These are phyloP conservation scores for Copidosoma aretas DNA, from an alignment of 2,888 invertebrate species.

Conservation along the genomic window DNA sequence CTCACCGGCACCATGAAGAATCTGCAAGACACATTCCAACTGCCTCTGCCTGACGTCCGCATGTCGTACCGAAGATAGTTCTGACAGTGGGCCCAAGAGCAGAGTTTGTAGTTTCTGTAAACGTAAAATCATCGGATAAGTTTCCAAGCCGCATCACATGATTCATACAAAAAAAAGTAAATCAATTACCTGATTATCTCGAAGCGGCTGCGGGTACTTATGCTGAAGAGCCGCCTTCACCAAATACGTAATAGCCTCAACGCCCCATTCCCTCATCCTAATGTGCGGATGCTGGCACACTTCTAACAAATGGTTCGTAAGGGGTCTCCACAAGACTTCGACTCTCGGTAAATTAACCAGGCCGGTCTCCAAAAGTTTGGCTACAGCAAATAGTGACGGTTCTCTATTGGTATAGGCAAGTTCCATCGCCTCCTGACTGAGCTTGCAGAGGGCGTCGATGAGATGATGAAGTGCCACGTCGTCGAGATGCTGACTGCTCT, in stretches of 20 bases:
- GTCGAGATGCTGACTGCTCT: slow-evolving; percentile 91
- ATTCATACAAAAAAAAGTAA: slow-evolving; percentile 5
- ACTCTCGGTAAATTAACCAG: slow-evolving; percentile 91
- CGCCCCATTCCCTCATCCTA: slow-evolving; percentile 96
- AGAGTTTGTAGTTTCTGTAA: slow-evolving; percentile 80
- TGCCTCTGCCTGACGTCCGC: slow-evolving; percentile 94
- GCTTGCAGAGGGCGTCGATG: slow-evolving; percentile 93
- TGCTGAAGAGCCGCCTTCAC: slow-evolving; percentile 90
- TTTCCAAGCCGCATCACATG: too few relatives aligned
- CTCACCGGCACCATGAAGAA: slow-evolving; percentile 92
- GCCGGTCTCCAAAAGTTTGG: slow-evolving; percentile 97
- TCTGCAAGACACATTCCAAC: slow-evolving; percentile 90
- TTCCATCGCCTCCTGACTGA: slow-evolving; percentile 97
- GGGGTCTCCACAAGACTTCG: slow-evolving; percentile 92
- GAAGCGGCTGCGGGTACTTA: slow-evolving; percentile 81
- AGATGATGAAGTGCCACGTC: slow-evolving; percentile 95
- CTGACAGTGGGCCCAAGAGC: slow-evolving; percentile 87
- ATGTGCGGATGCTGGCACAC: slow-evolving; percentile 96
- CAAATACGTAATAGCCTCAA: slow-evolving; percentile 92
- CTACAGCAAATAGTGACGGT: slow-evolving; percentile 95
- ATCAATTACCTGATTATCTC: slow-evolving; percentile 77
- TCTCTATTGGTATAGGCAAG: slow-evolving; percentile 93
- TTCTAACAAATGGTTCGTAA: slow-evolving; percentile 94
- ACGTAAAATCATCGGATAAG: slow-evolving; percentile 11
- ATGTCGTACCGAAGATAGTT: slow-evolving; percentile 87